These are phyloP conservation scores for Peromyscus melanophrys DNA, from an alignment of 2,797 vertebrate species.

Conservation along the genomic window DNA sequence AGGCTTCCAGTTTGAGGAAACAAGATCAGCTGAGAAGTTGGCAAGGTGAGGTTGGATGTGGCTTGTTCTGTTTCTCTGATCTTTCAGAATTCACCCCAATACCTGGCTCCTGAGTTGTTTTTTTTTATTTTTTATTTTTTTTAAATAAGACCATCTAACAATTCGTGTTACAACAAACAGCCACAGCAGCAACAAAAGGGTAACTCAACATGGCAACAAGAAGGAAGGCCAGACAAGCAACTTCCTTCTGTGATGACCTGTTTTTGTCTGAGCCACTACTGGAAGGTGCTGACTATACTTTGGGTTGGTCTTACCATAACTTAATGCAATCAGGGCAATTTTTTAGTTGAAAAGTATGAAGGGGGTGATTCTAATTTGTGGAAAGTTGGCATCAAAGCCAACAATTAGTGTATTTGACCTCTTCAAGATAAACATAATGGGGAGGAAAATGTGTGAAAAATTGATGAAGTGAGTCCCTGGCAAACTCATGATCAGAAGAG, in stretches of 20 bases:
- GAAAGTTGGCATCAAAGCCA: not conserved
- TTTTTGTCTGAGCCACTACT: not conserved
- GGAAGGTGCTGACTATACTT: not conserved
- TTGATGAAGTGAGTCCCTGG: not conserved
- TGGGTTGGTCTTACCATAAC: not conserved
- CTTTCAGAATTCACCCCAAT: too few species aligned
- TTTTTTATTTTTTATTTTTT: too few species aligned
- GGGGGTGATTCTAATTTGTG: not conserved
- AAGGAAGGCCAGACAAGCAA: not conserved
- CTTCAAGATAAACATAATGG: not conserved
- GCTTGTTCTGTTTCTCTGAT: too few species aligned
- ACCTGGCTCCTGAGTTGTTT: too few species aligned
- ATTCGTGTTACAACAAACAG: too few species aligned
- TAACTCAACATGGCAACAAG: not conserved
- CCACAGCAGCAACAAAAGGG: not conserved
- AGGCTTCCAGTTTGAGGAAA: too few species aligned
- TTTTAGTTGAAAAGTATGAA: not conserved
- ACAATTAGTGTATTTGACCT: not conserved
- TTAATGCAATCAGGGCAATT: not conserved
- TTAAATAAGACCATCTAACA: too few species aligned
- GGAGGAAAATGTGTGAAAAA: slow-evolving; percentile 16
- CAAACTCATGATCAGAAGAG: not conserved
- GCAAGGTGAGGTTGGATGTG: too few species aligned
- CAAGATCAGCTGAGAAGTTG: too few species aligned
- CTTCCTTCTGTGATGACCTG: not conserved